Percentiles rank a stretch among this genome's conserved stretches.
Conservation (phyloP, 2,797 vertebrate species). For the Pitangus sulphuratus region DNA sequence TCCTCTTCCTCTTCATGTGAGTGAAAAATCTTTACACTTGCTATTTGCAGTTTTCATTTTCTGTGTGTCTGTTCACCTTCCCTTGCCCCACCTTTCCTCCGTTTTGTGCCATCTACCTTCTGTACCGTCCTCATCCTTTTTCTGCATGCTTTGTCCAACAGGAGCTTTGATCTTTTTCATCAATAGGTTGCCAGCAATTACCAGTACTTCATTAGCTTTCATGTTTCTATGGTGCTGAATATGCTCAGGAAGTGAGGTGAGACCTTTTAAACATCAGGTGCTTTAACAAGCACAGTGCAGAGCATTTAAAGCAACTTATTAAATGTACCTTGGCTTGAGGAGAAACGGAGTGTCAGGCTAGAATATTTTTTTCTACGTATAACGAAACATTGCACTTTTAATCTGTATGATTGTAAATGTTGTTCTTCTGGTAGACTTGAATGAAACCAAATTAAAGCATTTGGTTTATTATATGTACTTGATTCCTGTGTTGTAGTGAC, state of each 20-base stretch:
- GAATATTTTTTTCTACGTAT: not conserved
- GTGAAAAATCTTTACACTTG: slow-evolving; percentile 15
- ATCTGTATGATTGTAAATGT: not conserved
- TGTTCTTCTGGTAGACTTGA: not conserved
- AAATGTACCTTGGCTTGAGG: not conserved
- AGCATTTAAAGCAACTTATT: not conserved
- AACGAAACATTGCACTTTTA: not conserved
- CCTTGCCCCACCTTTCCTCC: not conserved
- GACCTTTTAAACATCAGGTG: slow-evolving; percentile 19
- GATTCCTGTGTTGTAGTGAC: not conserved
- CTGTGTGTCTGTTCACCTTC: not conserved
- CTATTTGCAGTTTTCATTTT: slow-evolving; percentile 13
- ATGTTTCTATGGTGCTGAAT: not conserved
- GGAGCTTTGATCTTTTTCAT: slow-evolving; percentile 17
- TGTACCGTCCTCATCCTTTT: not conserved
- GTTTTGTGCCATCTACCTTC: not conserved
- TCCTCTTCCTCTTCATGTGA: slow-evolving; percentile 49
- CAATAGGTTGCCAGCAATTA: not conserved
- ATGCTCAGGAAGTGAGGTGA: not conserved
- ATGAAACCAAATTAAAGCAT: not conserved
- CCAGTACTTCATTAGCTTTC: not conserved
- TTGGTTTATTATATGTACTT: not conserved
- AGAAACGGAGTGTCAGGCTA: not conserved
- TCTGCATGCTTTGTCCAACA: not conserved
- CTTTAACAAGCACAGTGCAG: not conserved